phyloP scores from a whole-genome alignment of 2,888 invertebrate species.

The Phengaris alcon region DNA sequence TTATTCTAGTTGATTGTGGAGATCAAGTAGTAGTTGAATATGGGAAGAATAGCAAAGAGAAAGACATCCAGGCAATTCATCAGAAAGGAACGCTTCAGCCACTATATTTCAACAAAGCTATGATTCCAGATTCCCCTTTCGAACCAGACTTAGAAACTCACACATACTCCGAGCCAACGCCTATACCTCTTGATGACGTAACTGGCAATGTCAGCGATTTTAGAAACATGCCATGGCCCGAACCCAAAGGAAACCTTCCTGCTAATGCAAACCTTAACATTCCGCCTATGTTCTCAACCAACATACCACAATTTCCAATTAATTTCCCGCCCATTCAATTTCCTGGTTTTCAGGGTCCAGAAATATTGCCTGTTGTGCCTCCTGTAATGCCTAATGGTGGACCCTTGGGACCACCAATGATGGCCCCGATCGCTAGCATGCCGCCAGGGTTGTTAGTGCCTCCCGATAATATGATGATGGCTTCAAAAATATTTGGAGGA shows the following conservation, averaged over 20 bases:
- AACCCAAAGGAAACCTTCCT: constrained; percentile 85
- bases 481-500: constrained; percentile 64
- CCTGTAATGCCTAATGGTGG: constrained; percentile 61
- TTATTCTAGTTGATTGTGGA: constrained; percentile 84
- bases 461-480: constrained; percentile 73
- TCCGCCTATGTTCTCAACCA: constrained; percentile 71
- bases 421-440: constrained; percentile 55
- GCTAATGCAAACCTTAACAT: constrained; percentile 53
- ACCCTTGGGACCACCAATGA: constrained; percentile 52
- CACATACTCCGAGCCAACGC: constrained; percentile 86
- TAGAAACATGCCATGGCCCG: constrained; percentile 89
- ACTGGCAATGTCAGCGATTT: constrained; percentile 90
- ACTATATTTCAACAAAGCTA: constrained; percentile 87
- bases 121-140: constrained; percentile 91
- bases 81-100: constrained; percentile 91
- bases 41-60: constrained; percentile 91
- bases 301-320: constrained; percentile 67
- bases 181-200: constrained; percentile 93
- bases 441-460: constrained; percentile 69
- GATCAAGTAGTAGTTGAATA: constrained; percentile 83
- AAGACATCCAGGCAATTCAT: constrained; percentile 90
- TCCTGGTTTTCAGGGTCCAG: constrained; percentile 64
- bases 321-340: constrained; percentile 71
- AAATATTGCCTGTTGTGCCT: constrained; percentile 61
- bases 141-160: constrained; percentile 93